Conservation (phyloP, 2,888 invertebrate species). For the Eurytoma adleriae region DNA sequence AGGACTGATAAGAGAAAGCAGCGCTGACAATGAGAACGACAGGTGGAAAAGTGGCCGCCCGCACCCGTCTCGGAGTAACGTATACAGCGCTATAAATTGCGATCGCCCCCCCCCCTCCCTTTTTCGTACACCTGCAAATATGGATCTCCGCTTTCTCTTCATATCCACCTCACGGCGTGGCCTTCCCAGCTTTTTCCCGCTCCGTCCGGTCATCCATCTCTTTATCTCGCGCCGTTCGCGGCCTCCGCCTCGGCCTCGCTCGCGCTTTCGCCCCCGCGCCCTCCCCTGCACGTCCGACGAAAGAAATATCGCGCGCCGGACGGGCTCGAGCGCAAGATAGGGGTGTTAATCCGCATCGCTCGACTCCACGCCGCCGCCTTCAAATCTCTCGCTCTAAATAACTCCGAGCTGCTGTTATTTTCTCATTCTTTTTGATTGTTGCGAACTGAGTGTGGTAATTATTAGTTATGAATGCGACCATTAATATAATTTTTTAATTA, state of each 20-base stretch:
- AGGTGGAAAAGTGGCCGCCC: conserved; percentile 38
- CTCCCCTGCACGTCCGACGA: background rate
- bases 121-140: background rate
- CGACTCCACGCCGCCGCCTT: too few relatives aligned
- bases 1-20: conserved; percentile 23
- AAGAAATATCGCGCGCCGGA: background rate
- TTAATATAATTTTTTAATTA: too few relatives aligned
- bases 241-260: background rate
- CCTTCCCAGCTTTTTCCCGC: conserved; percentile 5
- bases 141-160: background rate
- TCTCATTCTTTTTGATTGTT: too few relatives aligned
- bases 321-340: background rate
- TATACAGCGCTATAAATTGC: conserved; percentile 60
- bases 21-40: conserved; percentile 27
- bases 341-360: background rate
- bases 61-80: conserved; percentile 56
- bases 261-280: background rate
- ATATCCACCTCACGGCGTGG: background rate
- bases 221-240: conserved; percentile 23
- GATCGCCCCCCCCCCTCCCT: conserved; percentile 46
- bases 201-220: conserved; percentile 35
- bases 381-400: too few relatives aligned
- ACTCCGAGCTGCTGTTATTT: too few relatives aligned
- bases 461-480: too few relatives aligned
- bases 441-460: too few relatives aligned